These are phyloP conservation scores for Hystrix brachyura DNA, from an alignment of 2,113 vertebrate genomes.

Conservation along the genomic window DNA sequence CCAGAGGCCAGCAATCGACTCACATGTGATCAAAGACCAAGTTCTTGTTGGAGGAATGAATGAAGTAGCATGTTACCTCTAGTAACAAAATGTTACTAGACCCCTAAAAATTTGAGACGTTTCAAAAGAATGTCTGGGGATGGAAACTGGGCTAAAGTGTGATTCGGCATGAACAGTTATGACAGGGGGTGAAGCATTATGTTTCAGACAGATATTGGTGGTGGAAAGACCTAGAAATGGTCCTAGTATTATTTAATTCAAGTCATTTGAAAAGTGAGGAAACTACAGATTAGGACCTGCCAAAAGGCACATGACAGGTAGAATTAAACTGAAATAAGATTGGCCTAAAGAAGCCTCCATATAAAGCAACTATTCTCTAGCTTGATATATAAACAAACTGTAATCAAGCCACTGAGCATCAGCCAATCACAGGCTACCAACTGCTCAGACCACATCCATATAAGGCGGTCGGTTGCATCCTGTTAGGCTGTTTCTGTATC, in stretches of 20 bases:
- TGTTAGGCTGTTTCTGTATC: background rate
- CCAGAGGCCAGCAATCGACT: background rate
- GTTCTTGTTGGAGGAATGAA: background rate
- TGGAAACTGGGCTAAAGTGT: background rate
- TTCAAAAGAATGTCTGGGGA: background rate
- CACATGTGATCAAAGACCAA: background rate
- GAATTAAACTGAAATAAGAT: background rate
- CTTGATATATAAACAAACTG: background rate
- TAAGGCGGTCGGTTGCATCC: background rate
- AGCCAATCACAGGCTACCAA: background rate
- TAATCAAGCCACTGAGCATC: background rate
- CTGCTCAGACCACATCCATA: background rate
- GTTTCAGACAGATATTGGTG: background rate
- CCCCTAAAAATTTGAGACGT: background rate
- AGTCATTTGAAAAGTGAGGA: background rate
- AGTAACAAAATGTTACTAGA: background rate
- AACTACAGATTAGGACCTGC: background rate
- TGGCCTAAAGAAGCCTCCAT: background rate
- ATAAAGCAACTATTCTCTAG: background rate
- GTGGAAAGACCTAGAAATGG: background rate
- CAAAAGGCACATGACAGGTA: background rate
- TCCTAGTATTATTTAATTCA: background rate
- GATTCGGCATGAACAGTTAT: background rate
- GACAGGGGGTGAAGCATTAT: background rate
- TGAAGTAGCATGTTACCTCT: background rate